These are phyloP conservation scores for Araneus ventricosus DNA, from an alignment of 1,140 invertebrate genomes.

Conservation along the genomic window DNA sequence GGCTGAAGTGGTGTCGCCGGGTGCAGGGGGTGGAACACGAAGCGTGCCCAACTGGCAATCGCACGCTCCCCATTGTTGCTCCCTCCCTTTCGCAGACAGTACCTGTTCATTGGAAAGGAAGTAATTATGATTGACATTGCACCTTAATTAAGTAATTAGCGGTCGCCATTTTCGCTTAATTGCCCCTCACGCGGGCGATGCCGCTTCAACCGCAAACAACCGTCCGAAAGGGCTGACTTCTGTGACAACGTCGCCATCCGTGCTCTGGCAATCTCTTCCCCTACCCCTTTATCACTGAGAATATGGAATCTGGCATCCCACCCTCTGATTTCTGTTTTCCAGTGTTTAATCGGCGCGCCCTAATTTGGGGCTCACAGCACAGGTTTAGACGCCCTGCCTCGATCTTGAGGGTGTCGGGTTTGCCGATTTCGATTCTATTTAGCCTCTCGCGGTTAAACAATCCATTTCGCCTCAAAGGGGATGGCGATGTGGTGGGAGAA, in stretches of 20 bases:
- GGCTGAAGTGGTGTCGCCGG: not conserved
- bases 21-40: not conserved
- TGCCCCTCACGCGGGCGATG: conserved; percentile 63
- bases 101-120: conserved; percentile 67
- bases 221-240: conserved; percentile 68
- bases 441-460: not conserved
- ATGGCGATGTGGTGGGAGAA: not conserved
- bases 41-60: not conserved
- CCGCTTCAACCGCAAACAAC: conserved; percentile 68
- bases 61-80: conserved; percentile 54
- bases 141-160: conserved; percentile 75
- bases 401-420: not conserved
- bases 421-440: conserved; percentile 21
- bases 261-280: conserved; percentile 29
- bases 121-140: conserved; percentile 72
- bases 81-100: conserved; percentile 48
- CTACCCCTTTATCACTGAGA: conserved; percentile 10
- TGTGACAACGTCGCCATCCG: conserved; percentile 56
- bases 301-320: conserved; percentile 43
- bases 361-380: not conserved
- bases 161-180: conserved; percentile 74
- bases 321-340: not conserved
- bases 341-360: conserved; percentile 43
- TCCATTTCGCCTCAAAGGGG: not conserved
- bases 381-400: not conserved